Base-by-base conservation (phyloP, 2,888 invertebrate species). In the Geophilus truncorum region DNA sequence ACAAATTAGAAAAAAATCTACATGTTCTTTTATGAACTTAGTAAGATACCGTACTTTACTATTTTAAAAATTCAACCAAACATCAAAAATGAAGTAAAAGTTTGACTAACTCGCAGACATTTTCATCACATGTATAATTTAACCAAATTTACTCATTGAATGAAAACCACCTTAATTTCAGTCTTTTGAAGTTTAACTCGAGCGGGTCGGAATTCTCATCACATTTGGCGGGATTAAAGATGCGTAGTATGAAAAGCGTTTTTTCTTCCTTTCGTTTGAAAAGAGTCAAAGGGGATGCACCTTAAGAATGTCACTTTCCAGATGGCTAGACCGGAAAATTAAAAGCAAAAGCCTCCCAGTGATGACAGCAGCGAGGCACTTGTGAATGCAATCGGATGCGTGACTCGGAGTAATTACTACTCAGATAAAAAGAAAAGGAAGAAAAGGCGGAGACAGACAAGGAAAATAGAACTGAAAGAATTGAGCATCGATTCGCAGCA, bases 291-390 rank as follows among this genome's bases (percentile, higher is more conserved):
- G 62, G 28, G 62, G 21, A 23, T 62, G 62, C 62, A 62, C 62
- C 62, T 45, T 62, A 62, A 62, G 62, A 62, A 62, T 62, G 62
- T 62, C 62, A 62, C 62, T 62, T 62, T 62, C 62, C 62, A 62
- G 62, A 62, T 62, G 62, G 9, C 62, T 62, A 62, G 62, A 62
- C 62, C 62, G 62, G 62, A 62, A 62, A 62, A 62, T 62, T 62
- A 62, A 62, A 62, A 62, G 62, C 62, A 62, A 62, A 62, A 62
- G 62, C 28, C 62, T 62, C 28, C 15, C n/a, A 62, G 62, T 62
- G 62, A 62, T 62, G 62, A 62, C 23, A 62, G 62, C 62, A 62
- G 25, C 62, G 25, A 25, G 62, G 62, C 25, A 62, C 62, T 62
- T 62, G 62, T 62, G 62, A 62, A 62, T 62, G 62, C 62, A 62